Conservation (phyloP, 2,888 invertebrate genomes). For the Heteromurus nitidus region DNA sequence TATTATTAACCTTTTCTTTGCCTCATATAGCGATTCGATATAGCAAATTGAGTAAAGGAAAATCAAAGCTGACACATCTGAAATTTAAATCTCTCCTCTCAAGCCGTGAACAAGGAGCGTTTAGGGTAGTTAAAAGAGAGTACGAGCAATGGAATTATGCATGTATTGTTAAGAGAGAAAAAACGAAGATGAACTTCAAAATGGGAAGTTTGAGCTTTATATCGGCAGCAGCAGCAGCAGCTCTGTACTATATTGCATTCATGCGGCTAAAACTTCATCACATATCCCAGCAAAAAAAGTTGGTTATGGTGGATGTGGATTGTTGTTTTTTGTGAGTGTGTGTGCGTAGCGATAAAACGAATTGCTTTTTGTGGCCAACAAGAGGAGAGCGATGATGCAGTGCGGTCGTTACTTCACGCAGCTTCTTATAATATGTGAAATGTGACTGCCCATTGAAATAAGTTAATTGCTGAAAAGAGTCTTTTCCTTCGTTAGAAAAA, state of each 20-base stretch:
- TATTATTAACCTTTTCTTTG: no score
- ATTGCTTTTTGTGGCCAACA: slow-evolving; percentile 20
- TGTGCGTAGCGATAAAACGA: slow-evolving; percentile 23
- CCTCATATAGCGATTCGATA: slow-evolving; percentile 6
- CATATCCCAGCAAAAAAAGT: slow-evolving; percentile 10
- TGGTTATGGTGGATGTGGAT: slow-evolving; percentile 13
- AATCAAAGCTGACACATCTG: slow-evolving; percentile 43
- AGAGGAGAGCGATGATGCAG: slow-evolving; percentile 35
- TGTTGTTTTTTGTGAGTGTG: slow-evolving; percentile 2
- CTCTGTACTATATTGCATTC: not conserved
- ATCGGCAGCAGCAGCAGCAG: not conserved
- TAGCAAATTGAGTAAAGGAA: slow-evolving; percentile 1
- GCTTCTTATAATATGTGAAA: slow-evolving; percentile 57
- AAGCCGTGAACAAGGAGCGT: slow-evolving; percentile 8
- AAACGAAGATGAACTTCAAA: no score
- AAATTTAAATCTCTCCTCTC: slow-evolving; percentile 34
- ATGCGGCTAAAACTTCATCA: not conserved
- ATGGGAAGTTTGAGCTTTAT: not conserved
- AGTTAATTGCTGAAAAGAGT: slow-evolving; percentile 50
- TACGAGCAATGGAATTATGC: not conserved
- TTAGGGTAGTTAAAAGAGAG: not conserved
- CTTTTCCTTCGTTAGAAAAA: slow-evolving; percentile 4
- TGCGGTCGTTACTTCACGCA: slow-evolving; percentile 44
- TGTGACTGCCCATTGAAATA: slow-evolving; percentile 58
- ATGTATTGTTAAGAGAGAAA: not conserved